phyloP scores from a whole-genome alignment of 2,797 vertebrate species.

The Melanotaenia trifasciata region DNA sequence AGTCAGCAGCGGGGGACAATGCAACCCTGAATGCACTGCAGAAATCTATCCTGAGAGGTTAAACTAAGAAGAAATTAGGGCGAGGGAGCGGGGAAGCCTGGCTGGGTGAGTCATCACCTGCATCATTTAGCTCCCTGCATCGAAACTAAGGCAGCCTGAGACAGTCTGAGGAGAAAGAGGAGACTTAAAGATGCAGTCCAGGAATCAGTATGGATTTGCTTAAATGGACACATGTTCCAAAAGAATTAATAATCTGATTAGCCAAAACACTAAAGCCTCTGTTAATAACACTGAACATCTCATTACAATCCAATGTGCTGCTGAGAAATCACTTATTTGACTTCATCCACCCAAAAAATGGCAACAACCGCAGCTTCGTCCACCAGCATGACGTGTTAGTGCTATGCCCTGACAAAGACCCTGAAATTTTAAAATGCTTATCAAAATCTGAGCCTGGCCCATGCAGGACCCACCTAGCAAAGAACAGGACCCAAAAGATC shows the following conservation, averaged over 20 bases:
- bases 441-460: neutral
- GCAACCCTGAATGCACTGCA: constrained; percentile 22
- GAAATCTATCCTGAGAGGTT: constrained; percentile 39
- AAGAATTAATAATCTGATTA: neutral
- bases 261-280: neutral
- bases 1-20: constrained; percentile 20
- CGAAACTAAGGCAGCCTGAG: constrained; percentile 39
- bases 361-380: neutral
- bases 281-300: too few species aligned
- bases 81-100: constrained; percentile 40
- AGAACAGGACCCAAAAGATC: neutral
- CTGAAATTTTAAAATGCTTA: neutral
- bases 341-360: neutral
- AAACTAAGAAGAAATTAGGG: constrained; percentile 2
- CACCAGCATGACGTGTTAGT: neutral
- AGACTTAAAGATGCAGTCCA: constrained; percentile 8
- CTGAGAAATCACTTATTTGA: too few species aligned
- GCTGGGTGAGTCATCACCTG: constrained; percentile 63
- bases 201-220: neutral
- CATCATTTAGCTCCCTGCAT: constrained; percentile 40
- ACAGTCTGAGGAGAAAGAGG: constrained; percentile 11
- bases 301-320: too few species aligned
- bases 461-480: neutral
- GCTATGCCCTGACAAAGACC: neutral
- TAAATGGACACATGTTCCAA: neutral